A percentile compares a stretch with the other conserved stretches of the same genome.
phyloP scores from a whole-genome alignment of 2,113 vertebrate genomes.

The Periophthalmus modestus region DNA sequence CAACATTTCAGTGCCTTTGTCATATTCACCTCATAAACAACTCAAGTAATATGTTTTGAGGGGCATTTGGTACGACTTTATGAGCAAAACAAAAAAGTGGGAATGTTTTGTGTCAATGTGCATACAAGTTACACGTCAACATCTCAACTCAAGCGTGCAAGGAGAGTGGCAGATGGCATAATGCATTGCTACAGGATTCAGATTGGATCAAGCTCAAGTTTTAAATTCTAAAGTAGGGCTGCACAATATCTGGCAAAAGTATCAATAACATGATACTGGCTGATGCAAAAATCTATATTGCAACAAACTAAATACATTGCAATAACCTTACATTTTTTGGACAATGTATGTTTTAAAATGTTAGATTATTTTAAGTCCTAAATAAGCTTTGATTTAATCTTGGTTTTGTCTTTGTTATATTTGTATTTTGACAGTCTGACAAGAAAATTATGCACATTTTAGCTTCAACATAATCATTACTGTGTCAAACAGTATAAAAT shows the following conservation, averaged over 20 bases:
- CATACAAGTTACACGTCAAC: constrained; percentile 14
- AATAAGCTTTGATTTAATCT: too few relatives aligned
- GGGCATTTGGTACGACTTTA: constrained; percentile 24
- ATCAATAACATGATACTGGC: too few relatives aligned
- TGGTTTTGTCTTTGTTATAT: too few relatives aligned
- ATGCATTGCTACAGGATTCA: constrained; percentile 27
- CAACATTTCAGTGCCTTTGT: constrained; percentile 62
- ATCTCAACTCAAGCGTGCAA: constrained; percentile 19
- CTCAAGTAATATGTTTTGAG: constrained; percentile 32
- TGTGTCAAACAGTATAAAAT: too few relatives aligned
- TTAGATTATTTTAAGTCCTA: too few relatives aligned
- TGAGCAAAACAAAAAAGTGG: constrained; percentile 9
- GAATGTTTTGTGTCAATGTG: not conserved
- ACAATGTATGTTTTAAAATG: too few relatives aligned
- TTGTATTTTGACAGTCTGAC: too few relatives aligned
- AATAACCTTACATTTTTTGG: too few relatives aligned
- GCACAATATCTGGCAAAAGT: not conserved
- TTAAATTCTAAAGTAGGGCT: constrained; percentile 8
- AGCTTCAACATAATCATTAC: too few relatives aligned
- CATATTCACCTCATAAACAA: constrained; percentile 57
- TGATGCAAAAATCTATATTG: too few relatives aligned
- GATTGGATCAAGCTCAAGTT: constrained; percentile 24
- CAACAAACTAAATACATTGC: too few relatives aligned
- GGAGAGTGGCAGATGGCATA: constrained; percentile 33
- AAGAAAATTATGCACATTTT: too few relatives aligned